Conservation (phyloP, 2,113 vertebrate species). For the Calyptommatus sinebrachiatus region DNA sequence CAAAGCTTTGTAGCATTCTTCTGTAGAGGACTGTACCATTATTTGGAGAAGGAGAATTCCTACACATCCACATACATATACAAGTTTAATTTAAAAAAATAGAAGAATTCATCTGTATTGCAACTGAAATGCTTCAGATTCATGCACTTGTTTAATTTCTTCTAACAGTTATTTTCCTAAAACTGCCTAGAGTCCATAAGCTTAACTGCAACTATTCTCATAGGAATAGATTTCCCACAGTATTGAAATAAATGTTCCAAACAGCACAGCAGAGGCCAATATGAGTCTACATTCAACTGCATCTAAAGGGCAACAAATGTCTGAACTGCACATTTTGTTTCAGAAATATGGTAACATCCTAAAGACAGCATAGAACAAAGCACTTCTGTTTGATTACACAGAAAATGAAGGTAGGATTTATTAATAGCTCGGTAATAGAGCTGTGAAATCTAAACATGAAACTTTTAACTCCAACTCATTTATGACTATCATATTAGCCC, state of each 20-base stretch:
- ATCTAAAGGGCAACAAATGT: no score
- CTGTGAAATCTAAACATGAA: no score
- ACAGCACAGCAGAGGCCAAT: no score
- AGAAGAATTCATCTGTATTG: background rate
- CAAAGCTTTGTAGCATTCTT: background rate
- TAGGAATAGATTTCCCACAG: no score
- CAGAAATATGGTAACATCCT: slow-evolving; percentile 4
- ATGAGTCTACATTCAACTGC: no score
- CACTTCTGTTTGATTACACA: background rate
- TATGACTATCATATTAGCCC: no score
- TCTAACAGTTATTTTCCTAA: background rate
- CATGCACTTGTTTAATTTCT: background rate
- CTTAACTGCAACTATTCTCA: background rate
- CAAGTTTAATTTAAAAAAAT: background rate
- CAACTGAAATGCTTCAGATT: background rate
- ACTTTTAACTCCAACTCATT: no score
- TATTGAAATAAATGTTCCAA: no score
- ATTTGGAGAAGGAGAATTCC: background rate
- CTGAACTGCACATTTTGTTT: background rate
- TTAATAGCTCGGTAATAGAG: no score
- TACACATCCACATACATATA: background rate
- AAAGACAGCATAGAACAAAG: background rate
- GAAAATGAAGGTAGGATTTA: slow-evolving; percentile 1
- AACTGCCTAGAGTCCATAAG: background rate
- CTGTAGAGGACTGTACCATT: background rate